Percentiles rank a stretch among this genome's conserved stretches.
Conservation (phyloP, 2,113 vertebrate species). For the Mesembrinibis cayennensis region DNA sequence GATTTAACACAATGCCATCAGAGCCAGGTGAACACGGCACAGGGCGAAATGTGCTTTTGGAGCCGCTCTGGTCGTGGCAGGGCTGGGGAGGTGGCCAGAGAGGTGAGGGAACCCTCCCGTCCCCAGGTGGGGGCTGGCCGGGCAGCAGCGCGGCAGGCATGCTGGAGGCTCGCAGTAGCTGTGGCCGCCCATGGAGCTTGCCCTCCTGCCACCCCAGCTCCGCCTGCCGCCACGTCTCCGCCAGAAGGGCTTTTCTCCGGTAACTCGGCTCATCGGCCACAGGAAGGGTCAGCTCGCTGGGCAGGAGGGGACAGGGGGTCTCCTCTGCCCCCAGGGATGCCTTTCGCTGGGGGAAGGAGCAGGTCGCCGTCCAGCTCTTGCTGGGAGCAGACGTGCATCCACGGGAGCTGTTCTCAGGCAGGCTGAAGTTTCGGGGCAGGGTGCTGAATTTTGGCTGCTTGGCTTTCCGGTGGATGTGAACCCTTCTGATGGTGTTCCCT, state of each 20-base stretch:
- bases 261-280: slow-evolving; percentile 60
- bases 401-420: slow-evolving; percentile 81
- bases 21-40: background rate
- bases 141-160: slow-evolving; percentile 87
- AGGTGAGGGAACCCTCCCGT: background rate
- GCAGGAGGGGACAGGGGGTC: slow-evolving; percentile 60
- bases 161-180: slow-evolving; percentile 90
- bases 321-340: slow-evolving; percentile 82
- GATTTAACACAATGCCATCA: background rate
- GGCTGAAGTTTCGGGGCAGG: slow-evolving; percentile 94
- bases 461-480: slow-evolving; percentile 89
- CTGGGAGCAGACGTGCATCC: slow-evolving; percentile 40
- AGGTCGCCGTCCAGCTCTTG: slow-evolving; percentile 80
- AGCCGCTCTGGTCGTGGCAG: background rate
- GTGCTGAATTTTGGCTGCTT: slow-evolving; percentile 95
- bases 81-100: slow-evolving; percentile 23
- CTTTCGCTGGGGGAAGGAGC: slow-evolving; percentile 79
- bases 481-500: slow-evolving; percentile 93
- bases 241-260: slow-evolving; percentile 68
- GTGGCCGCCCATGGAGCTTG: slow-evolving; percentile 80
- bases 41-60: slow-evolving; percentile 64
- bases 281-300: slow-evolving; percentile 22
- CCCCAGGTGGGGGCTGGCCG: slow-evolving; percentile 72
- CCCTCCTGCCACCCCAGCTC: slow-evolving; percentile 61
- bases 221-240: slow-evolving; percentile 44